Base-by-base conservation (phyloP, 2,888 invertebrate species). In the Nemapogon koenigi region DNA sequence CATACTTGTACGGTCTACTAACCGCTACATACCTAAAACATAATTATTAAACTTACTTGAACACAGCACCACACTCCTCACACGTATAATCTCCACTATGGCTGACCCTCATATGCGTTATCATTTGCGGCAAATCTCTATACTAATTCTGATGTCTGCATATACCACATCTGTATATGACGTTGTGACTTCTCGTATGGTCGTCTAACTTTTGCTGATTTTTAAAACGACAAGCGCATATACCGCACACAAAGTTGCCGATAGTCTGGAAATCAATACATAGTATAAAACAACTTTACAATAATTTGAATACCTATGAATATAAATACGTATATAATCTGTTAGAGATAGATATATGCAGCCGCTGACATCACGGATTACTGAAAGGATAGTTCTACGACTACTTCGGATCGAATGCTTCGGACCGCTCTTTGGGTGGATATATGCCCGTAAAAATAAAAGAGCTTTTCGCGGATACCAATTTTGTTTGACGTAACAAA, bases 21-120 rank as follows among this genome's bases (percentile, higher is more conserved):
- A n/a, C n/a, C n/a, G n/a, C n/a, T n/a, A n/a, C 11, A 27, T 11
- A 10, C n/a, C 4, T 6, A 6, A 10, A 27, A 10, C 4, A 30
- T 3, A 30, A 30, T 15, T 8, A 13, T 8, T 8, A 6, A 4
- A 32, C 33, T 33, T 8, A 33, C 33, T 33, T 18, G 13, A 33
- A 33, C 2, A 19, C 19, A 11, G 14, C 2, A 19, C 13, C 4
- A 18, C 33, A 33, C 3, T 8, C 11, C n/a, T 16, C 19, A 14
- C 33, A 33, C 3, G 33, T 13, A 33, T 33, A 33, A 6, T 19
- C 19, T 19, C 13, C 19, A 3, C 19, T 19, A 14, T 33, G 33
- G 16, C 19, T 33, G 10, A 7, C 13, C 11, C 13, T 33, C 33
- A 19, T 33, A 11, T 33, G 33, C 4, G 11, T 14, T 6, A 13